Evolutionary conservation across 2,888 invertebrate species (phyloP), one percentile per base, ranked within the genome.

Genomic region (Gryllus longicercus): DNA sequence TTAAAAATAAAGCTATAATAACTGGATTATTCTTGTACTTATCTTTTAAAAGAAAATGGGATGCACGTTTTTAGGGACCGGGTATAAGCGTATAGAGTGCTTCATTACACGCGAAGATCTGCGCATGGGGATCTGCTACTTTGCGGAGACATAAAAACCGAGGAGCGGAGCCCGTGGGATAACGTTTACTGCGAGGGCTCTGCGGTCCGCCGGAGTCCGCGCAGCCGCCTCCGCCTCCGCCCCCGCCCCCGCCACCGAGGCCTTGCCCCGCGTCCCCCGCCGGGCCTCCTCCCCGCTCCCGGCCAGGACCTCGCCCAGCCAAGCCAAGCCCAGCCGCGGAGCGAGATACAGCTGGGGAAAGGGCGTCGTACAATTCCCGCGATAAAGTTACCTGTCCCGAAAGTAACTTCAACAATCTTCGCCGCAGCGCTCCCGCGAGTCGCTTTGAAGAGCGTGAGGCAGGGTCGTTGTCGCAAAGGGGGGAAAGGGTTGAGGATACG

Each of bases 21-120:
- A 63, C 63, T 63, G 16, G 63, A 63, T 63, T 63, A 63, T 63
- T 63, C 63, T 63, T 63, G 63, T 63, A 63, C 63, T 63, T 63
- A 63, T 63, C 63, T 63, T 63, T 63, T 63, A 63, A 63, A 63
- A 63, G 63, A 63, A 63, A 63, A 63, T 63, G 63, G 63, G 63
- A 63, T 63, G 63, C 63, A 63, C 63, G 63, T 63, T 63, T 63
- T 63, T 63, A 63, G 63, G 11, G 63, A n/a, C 63, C 63, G 63
- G 63, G 63, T 63, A 63, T 63, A 63, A 63, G 63, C 63, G 63
- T 63, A 63, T n/a, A 63, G 63, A 63, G 63, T 63, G 63, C 63
- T 63, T 63, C 63, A 63, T 63, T 63, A 63, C 63, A 63, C n/a
- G 63, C 63, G n/a, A 63, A 63, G 63, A 63, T 63, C 63, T 63